These are phyloP conservation scores for Pogonus chalceus DNA, from an alignment of 1,140 invertebrate genomes.

Conservation along the genomic window DNA sequence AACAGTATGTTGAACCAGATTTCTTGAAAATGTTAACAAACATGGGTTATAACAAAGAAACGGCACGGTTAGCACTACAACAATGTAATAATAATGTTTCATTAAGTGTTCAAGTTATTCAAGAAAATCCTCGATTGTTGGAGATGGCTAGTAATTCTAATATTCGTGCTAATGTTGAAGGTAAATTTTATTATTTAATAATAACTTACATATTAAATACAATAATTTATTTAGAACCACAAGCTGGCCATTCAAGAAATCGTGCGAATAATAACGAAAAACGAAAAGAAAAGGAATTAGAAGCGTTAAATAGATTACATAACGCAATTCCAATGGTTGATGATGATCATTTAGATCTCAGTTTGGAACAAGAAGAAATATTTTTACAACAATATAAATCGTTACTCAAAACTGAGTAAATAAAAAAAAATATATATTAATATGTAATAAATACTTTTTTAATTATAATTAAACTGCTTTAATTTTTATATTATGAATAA, in stretches of 20 bases:
- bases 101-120: slow-evolving; percentile 51
- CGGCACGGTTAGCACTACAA: slow-evolving; percentile 47
- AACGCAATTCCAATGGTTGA: slow-evolving; percentile 46
- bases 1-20: slow-evolving; percentile 42
- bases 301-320: slow-evolving; percentile 46
- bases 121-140: slow-evolving; percentile 43
- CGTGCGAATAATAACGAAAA: slow-evolving; percentile 17
- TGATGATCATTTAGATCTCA: slow-evolving; percentile 51
- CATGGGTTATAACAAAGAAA: slow-evolving; percentile 54
- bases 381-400: slow-evolving; percentile 49
- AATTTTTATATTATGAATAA: not conserved
- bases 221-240: not conserved
- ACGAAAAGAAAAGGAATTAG: slow-evolving; percentile 32
- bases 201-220: not conserved
- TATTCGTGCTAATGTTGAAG: slow-evolving; percentile 9
- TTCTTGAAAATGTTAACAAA: slow-evolving; percentile 45
- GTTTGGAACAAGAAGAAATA: slow-evolving; percentile 46
- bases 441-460: not conserved
- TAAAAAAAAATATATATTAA: slow-evolving; percentile 26
- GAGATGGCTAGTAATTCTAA: slow-evolving; percentile 18
- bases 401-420: slow-evolving; percentile 30
- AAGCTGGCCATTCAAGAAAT: slow-evolving; percentile 11
- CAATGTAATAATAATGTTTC: slow-evolving; percentile 56
- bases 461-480: not conserved
- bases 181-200: slow-evolving; percentile 15